Percentiles rank a stretch among this genome's conserved stretches.
Evolutionary conservation across 2,797 vertebrate species (phyloP).

Genomic region (Coccyzus lansbergi): DNA sequence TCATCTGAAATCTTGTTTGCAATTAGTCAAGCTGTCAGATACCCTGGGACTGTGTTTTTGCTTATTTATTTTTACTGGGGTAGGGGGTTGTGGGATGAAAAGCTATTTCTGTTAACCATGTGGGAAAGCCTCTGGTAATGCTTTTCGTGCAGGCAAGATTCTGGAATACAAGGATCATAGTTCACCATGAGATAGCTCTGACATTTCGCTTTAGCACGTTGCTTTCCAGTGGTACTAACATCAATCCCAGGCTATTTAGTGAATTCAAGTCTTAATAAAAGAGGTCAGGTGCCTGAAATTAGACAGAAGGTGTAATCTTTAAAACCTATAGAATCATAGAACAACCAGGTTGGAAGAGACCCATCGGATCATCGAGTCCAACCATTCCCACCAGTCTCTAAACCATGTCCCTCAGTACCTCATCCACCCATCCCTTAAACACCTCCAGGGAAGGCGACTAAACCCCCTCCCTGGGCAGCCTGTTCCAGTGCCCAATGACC

Average conservation of each 20-base stretch:
- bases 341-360: no score
- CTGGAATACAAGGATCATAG: not conserved
- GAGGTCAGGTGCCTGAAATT: not conserved
- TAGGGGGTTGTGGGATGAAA: not conserved
- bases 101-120: not conserved
- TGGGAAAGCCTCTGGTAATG: not conserved
- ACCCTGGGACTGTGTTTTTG: conserved; percentile 3
- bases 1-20: conserved; percentile 46
- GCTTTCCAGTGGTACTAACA: not conserved
- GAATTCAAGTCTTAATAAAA: not conserved
- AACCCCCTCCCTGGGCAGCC: no score
- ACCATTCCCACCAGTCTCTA: no score
- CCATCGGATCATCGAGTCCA: no score
- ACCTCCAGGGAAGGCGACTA: no score
- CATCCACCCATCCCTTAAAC: no score
- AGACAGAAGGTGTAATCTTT: not conserved
- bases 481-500: no score
- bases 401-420: no score
- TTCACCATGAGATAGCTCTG: not conserved
- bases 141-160: not conserved
- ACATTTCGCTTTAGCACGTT: not conserved
- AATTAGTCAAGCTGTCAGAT: conserved; percentile 55
- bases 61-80: conserved; percentile 41
- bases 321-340: no score
- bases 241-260: not conserved